Base-by-base conservation (phyloP, 2,888 invertebrate species). In the Apodemia mormo region DNA sequence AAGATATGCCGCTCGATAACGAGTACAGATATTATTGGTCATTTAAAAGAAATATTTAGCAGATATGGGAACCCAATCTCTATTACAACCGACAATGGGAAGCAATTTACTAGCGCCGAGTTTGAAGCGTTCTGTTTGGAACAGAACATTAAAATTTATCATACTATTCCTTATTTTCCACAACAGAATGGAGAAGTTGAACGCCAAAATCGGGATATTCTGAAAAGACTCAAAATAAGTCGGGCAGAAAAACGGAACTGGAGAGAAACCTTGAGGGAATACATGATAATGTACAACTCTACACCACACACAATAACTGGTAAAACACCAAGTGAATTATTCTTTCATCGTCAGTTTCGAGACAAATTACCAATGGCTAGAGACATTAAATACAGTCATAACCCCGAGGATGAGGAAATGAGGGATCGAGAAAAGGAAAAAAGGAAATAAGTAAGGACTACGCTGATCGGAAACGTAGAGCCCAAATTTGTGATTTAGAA, bases 301-400 rank as follows among this genome's bases (percentile, higher is more conserved):
- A 81, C 81, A 5, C 82, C 82, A 40, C 40, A 9, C 8, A 40
- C 45, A 10, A 45, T 10, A 1, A 33, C 33, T 45, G 45, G 45
- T 10, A 45, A 45, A 45, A 45, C 10, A 10, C 45, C 45, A 45
- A 10, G 10, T 45, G 45, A 45, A 45, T 10, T 45, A 45, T 10
- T 45, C 10, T 12, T 45, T 10, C 10, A 45, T 10, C 45, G 45
- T 2, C 10, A 10, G 10, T 45, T 45, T 45, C 3, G 45, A 10
- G 45, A 45, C 9, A 45, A 45, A 10, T 45, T 45, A 10, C 9
- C 82, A 22, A 14, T 54, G n/a, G n/a, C 10, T 5, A 54, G n/a
- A 54, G 22, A n/a, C 10, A 54, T 54, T 10, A 54, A n/a, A n/a
- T 12, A 54, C 2, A n/a, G 6, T 5, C 6, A 54, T 7, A n/a